Evolutionary conservation across 2,888 invertebrate genomes (phyloP), one percentile per base, ranked within the genome.

Genomic region (Mythimna lalbum): DNA sequence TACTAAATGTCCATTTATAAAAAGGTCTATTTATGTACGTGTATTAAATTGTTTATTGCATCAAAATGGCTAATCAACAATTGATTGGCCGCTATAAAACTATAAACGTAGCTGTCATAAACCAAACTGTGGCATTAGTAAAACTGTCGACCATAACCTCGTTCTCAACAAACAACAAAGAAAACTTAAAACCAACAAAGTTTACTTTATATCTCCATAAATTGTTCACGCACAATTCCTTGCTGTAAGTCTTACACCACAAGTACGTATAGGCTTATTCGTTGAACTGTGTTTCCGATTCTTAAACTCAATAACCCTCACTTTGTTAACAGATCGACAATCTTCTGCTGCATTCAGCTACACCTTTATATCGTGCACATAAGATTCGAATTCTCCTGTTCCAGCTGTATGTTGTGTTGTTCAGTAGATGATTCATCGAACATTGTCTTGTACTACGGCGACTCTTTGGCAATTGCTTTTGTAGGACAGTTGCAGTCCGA

Each of bases 351-450:
- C 67, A 23, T 39, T 56, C 9, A 17, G 14, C 10, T 19, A 5
- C 12, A 27, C 23, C n/a, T 52, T 57, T 69, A 67, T 64, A 1
- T 2, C 9, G 0, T 9, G 0, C 0, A 4, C 1, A 59, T 60
- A 81, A 60, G 64, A 33, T 71, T 53, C 6, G 23, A 77, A 68
- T 5, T 77, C 43, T 31, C 10, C 6, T 3, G 14, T 19, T 12
- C 4, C 31, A 56, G 49, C 52, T 31, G 67, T 31, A 68, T 23
- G 36, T 19, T 31, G 0, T 0, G 47, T 31, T 65, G 64, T 66
- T 61, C 27, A 61, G 63, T 63, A 69, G 81, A 83, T 92, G 91
- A 92, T 81, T 92, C 92, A 92, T 87, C 89, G 92, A 88, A 80
- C 90, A 82, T 90, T 91, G 91, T 90, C 89, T 89, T 84, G 68